Evolutionary conservation across 2,113 vertebrate species (phyloP).

Genomic region (Apus apus): DNA sequence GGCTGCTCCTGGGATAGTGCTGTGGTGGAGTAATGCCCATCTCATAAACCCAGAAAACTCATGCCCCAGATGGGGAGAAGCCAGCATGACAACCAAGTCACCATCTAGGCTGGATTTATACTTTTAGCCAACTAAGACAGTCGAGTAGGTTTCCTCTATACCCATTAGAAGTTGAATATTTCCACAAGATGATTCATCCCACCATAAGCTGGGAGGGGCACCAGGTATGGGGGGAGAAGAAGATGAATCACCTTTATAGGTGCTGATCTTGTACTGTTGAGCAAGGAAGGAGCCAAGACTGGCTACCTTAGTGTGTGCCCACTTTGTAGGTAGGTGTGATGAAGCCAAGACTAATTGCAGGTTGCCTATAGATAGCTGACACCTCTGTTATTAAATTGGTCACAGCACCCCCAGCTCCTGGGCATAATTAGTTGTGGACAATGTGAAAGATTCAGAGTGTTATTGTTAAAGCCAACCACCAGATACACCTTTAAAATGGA

Average conservation of each 20-base stretch:
- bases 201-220: background rate
- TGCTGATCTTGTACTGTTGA: background rate
- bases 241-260: conserved; percentile 27
- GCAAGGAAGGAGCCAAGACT: background rate
- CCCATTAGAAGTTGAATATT: background rate
- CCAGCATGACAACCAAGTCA: fast-evolving
- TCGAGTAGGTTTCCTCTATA: background rate
- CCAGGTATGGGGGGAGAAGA: background rate
- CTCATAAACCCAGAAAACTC: background rate
- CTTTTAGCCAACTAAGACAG: background rate
- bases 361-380: conserved; percentile 18
- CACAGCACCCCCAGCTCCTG: background rate
- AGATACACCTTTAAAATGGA: background rate
- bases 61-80: background rate
- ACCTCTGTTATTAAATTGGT: conserved; percentile 51
- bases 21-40: background rate
- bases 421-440: conserved; percentile 22
- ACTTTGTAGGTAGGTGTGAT: background rate
- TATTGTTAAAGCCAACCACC: background rate
- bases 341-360: conserved; percentile 36
- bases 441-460: background rate
- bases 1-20: background rate
- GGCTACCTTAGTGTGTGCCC: background rate
- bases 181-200: background rate
- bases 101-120: background rate